phyloP scores from a whole-genome alignment of 2,888 invertebrate genomes.

The Dione juno region DNA sequence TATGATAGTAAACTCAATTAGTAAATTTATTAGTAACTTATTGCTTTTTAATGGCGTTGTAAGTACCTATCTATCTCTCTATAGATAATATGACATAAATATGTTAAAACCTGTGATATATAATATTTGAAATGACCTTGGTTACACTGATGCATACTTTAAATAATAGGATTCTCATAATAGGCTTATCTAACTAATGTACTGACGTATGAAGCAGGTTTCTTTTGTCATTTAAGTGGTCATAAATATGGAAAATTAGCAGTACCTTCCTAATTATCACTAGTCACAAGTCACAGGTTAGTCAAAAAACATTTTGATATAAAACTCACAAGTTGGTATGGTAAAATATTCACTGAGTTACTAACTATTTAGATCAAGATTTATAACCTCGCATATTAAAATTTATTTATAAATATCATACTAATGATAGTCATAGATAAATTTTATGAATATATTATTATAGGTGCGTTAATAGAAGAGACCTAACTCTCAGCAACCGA shows the following conservation, averaged over 20 bases:
- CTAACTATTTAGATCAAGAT: too few species aligned
- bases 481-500: too few species aligned
- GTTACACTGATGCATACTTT: constrained; percentile 27
- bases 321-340: too few species aligned
- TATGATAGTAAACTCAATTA: not conserved
- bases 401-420: too few species aligned
- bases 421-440: too few species aligned
- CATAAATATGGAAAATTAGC: constrained; percentile 4
- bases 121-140: constrained; percentile 35
- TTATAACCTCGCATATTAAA: too few species aligned
- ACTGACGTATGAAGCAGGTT: constrained; percentile 33
- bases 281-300: not conserved
- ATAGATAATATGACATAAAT: not conserved
- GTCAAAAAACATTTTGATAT: too few species aligned
- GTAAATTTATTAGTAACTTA: not conserved
- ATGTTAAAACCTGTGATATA: constrained; percentile 26
- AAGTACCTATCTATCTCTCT: not conserved
- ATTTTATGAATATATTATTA: too few species aligned
- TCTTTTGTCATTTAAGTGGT: constrained; percentile 23
- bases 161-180: constrained; percentile 40
- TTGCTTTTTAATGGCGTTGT: constrained; percentile 1
- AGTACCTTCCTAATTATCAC: not conserved
- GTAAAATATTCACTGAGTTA: too few species aligned
- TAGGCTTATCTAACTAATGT: constrained; percentile 36
- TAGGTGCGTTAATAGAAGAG: too few species aligned